Evolutionary conservation across 92 coral and sea anemone species (phyloP), one percentile per base, ranked within the genome.

Genomic region (Umimayanthus chanpuru): DNA sequence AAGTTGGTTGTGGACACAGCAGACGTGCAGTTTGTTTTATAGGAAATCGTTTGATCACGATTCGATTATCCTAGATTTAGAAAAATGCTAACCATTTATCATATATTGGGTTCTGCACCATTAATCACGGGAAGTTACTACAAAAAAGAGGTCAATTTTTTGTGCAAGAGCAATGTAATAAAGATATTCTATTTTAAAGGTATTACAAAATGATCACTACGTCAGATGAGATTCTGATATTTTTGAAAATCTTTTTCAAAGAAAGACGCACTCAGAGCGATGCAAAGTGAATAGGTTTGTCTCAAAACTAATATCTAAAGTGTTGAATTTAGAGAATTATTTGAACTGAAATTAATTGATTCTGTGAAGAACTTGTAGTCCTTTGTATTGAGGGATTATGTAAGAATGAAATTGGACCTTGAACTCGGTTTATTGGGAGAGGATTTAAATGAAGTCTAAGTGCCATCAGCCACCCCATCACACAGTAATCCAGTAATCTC

Each of bases 21-120:
- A 75, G 6, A 58, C 68, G 72, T 81, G 47, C 64, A 21, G 68
- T 85, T 76, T 85, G 9, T 47, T n/a, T 85, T 50, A 12, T 16
- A 55, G 32, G 20, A 85, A 36, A 28, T 61, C 68, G 76, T 70
- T 67, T 61, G 39, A 2, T 76, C 85, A n/a, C 65, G 64, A 67
- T 38, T 44, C n/a, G n/a, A 21, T 80, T 43, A 53, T 53, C 58
- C 20, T 11, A 53, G 20, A 53, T 2, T 53, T 61, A 20, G 8
- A 3, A 8, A 61, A 61, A 61, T 18, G 68, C 25, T 18, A 21
- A 61, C 25, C 26, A 61, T 23, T 0, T 61, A 56, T 20, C 66
- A 56, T 56, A 61, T 61, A 61, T 61, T 61, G 68, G 49, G 70
- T 85, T 85, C 80, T 71, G 53, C 30, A 81, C 88, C 30, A 39